These are phyloP conservation scores for Bombus terrestris DNA, from an alignment of 1,140 invertebrate genomes.

Conservation along the genomic window DNA sequence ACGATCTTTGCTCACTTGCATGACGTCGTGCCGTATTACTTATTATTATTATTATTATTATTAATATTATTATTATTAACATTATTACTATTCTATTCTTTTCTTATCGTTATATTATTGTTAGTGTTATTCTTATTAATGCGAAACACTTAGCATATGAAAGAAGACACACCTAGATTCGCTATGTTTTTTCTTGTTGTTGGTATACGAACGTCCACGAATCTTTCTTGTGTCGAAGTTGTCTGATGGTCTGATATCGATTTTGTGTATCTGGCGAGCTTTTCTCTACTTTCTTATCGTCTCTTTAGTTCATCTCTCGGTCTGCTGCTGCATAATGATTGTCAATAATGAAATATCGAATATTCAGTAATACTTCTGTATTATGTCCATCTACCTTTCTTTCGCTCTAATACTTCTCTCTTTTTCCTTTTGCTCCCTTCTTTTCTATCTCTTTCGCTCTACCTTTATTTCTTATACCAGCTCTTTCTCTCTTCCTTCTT, in stretches of 20 bases:
- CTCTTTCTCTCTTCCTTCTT: not conserved
- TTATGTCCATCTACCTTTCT: slow-evolving; percentile 26
- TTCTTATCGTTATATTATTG: slow-evolving; percentile 1
- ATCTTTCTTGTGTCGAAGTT: slow-evolving; percentile 40
- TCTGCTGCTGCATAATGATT: slow-evolving; percentile 63
- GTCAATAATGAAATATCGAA: slow-evolving; percentile 32
- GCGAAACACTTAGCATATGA: slow-evolving; percentile 13
- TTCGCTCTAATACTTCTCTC: not conserved
- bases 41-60: slow-evolving; percentile 14
- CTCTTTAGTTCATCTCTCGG: slow-evolving; percentile 49
- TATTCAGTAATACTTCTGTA: slow-evolving; percentile 46
- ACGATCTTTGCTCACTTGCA: slow-evolving; percentile 57
- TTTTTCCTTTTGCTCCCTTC: not conserved
- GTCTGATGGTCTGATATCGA: slow-evolving; percentile 49
- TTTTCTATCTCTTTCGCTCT: slow-evolving; percentile 9
- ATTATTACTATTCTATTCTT: slow-evolving; percentile 1
- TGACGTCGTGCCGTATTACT: slow-evolving; percentile 43
- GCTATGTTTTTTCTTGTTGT: slow-evolving; percentile 21
- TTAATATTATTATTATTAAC: not conserved
- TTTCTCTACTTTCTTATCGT: slow-evolving; percentile 54
- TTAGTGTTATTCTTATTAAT: not conserved
- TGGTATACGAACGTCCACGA: slow-evolving; percentile 7
- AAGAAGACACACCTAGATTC: slow-evolving; percentile 14
- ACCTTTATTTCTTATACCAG: not conserved
- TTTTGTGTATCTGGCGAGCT: slow-evolving; percentile 62